These are phyloP conservation scores for Tadarida brasiliensis DNA, from an alignment of 2,797 vertebrate genomes.

Conservation along the genomic window DNA sequence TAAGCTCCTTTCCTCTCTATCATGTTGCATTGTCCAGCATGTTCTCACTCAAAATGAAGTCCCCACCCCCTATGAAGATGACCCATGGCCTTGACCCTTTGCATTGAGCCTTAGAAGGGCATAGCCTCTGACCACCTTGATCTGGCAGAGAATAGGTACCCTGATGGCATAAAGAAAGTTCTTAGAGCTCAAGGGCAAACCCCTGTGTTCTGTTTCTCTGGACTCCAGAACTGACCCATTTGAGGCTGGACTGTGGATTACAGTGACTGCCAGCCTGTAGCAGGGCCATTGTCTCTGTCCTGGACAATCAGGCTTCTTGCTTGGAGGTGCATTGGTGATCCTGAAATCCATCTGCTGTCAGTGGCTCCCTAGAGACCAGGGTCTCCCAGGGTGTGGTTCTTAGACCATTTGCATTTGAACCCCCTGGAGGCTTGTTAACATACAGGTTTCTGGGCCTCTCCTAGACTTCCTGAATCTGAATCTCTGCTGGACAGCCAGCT, in stretches of 20 bases:
- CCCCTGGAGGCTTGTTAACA: not conserved
- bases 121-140: not conserved
- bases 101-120: not conserved
- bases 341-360: not conserved
- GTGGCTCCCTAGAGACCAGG: not conserved
- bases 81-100: not conserved
- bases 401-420: not conserved
- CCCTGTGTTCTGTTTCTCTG: not conserved
- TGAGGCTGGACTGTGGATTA: not conserved
- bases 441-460: not conserved
- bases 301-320: not conserved
- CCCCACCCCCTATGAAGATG: not conserved
- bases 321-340: not conserved
- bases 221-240: not conserved
- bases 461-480: too few relatives aligned
- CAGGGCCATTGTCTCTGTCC: too few relatives aligned
- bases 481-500: not conserved
- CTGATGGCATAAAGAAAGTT: rapidly evolving
- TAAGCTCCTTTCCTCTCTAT: not conserved
- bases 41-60: not conserved
- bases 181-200: not conserved
- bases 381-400: not conserved
- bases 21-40: not conserved
- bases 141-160: not conserved
- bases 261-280: not conserved